Evolutionary conservation across 2,113 vertebrate species (phyloP).

Genomic region (Amphilophus citrinellus): DNA sequence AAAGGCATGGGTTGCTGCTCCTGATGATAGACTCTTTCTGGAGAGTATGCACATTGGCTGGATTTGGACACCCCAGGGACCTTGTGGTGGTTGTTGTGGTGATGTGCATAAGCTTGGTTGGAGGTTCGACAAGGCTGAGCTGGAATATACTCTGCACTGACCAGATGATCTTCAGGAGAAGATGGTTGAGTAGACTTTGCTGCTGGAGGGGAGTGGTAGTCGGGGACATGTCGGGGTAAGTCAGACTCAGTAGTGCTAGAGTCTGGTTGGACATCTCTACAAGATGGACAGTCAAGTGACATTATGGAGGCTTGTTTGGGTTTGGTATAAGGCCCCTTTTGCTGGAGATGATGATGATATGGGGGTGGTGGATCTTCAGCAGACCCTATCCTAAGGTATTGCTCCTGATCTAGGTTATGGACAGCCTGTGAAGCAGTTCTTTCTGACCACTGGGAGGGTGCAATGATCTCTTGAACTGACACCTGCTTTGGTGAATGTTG

Average conservation of each 20-base stretch:
- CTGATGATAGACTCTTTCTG: slow-evolving; percentile 59
- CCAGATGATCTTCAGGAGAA: slow-evolving; percentile 77
- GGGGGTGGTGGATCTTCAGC: slow-evolving; percentile 25
- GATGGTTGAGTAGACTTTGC: slow-evolving; percentile 42
- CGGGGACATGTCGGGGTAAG: slow-evolving; percentile 60
- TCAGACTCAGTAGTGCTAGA: slow-evolving; percentile 72
- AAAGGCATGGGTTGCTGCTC: slow-evolving; percentile 39
- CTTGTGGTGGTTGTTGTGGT: slow-evolving; percentile 46
- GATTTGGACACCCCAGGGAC: slow-evolving; percentile 55
- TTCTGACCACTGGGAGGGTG: slow-evolving; percentile 62
- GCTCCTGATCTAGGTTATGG: slow-evolving; percentile 57
- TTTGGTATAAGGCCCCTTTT: slow-evolving; percentile 49
- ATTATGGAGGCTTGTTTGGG: slow-evolving; percentile 22
- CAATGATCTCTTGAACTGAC: slow-evolving; percentile 42
- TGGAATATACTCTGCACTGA: slow-evolving; percentile 88
- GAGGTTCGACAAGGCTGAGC: slow-evolving; percentile 77
- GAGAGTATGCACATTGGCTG: slow-evolving; percentile 54
- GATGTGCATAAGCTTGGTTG: slow-evolving; percentile 61
- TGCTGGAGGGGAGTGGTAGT: slow-evolving; percentile 31
- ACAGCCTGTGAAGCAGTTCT: slow-evolving; percentile 40
- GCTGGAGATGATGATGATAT: slow-evolving; percentile 56
- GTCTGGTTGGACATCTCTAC: slow-evolving; percentile 48
- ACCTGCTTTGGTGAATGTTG: slow-evolving; percentile 59
- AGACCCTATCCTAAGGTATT: slow-evolving; percentile 6
- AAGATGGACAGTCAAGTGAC: slow-evolving; percentile 61